Conservation (phyloP, 1,140 invertebrate species). For the Phortica variegata region DNA sequence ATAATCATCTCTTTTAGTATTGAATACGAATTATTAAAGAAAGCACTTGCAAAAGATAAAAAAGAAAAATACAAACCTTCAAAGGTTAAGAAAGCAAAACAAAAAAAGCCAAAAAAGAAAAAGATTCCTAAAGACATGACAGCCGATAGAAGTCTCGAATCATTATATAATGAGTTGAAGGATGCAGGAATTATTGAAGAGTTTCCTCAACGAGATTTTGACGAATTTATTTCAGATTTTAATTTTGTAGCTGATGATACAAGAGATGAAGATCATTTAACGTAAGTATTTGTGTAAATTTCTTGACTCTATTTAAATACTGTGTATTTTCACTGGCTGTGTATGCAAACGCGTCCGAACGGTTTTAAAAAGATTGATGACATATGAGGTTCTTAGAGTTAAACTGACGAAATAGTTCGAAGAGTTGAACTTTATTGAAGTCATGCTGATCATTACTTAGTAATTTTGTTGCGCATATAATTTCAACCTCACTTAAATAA, state of each 20-base stretch:
- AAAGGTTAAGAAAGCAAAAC: constrained; percentile 43
- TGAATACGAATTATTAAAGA: constrained; percentile 60
- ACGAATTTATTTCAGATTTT: constrained; percentile 71
- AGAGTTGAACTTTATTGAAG: no score
- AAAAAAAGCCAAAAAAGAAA: constrained; percentile 64
- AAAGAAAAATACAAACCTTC: constrained; percentile 45
- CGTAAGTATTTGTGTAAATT: constrained; percentile 23
- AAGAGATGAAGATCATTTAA: constrained; percentile 44
- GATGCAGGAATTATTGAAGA: constrained; percentile 72
- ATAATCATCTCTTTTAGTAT: constrained; percentile 33
- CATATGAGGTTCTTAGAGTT: no score
- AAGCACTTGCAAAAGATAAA: constrained; percentile 58
- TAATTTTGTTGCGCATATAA: no score
- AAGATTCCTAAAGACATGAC: constrained; percentile 73
- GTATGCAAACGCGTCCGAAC: no score
- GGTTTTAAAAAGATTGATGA: no score
- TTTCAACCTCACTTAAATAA: no score
- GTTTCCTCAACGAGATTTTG: constrained; percentile 64
- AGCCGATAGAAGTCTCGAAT: constrained; percentile 71
- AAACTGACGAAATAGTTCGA: no score
- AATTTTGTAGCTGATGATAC: constrained; percentile 65
- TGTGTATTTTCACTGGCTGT: no score
- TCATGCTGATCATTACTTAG: no score
- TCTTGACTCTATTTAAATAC: no score
- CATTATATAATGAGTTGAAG: constrained; percentile 77